Evolutionary conservation across 2,797 vertebrate genomes (phyloP).

Genomic region (Eptatretus atami): DNA sequence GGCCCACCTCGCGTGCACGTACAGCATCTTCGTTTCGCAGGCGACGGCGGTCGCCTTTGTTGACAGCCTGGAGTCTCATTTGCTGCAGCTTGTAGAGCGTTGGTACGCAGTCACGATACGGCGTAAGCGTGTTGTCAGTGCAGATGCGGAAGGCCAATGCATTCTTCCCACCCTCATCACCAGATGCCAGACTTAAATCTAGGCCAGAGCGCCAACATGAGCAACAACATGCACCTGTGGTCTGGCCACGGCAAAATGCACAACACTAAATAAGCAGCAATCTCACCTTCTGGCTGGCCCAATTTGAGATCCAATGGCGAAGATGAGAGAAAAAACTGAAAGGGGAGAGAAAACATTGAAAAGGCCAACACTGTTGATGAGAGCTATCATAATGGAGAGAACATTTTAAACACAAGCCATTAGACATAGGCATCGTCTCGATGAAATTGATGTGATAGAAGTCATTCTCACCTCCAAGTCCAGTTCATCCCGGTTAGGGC

Average conservation of each 20-base stretch:
- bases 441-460: not conserved
- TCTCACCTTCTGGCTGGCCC: too few species aligned
- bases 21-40: constrained; percentile 35
- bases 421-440: not conserved
- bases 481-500: constrained; percentile 82
- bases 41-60: constrained; percentile 26
- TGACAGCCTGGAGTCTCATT: constrained; percentile 55
- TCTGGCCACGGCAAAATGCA: too few species aligned
- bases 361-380: too few species aligned
- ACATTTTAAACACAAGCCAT: too few species aligned
- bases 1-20: constrained; percentile 61
- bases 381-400: too few species aligned
- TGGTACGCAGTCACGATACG: constrained; percentile 67
- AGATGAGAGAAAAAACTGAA: too few species aligned
- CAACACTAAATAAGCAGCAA: too few species aligned
- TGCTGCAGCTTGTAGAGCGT: constrained; percentile 54
- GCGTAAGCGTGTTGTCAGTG: constrained; percentile 41
- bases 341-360: too few species aligned
- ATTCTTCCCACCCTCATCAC: constrained; percentile 16
- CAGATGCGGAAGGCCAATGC: constrained; percentile 50
- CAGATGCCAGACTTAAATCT: too few species aligned
- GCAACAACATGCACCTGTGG: too few species aligned
- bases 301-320: too few species aligned
- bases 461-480: constrained; percentile 27
- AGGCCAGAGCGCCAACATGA: too few species aligned